A percentile compares a stretch with the other conserved stretches of the same genome.
Conservation (phyloP, 2,113 vertebrate species). For the Hippocampus abdominalis region DNA sequence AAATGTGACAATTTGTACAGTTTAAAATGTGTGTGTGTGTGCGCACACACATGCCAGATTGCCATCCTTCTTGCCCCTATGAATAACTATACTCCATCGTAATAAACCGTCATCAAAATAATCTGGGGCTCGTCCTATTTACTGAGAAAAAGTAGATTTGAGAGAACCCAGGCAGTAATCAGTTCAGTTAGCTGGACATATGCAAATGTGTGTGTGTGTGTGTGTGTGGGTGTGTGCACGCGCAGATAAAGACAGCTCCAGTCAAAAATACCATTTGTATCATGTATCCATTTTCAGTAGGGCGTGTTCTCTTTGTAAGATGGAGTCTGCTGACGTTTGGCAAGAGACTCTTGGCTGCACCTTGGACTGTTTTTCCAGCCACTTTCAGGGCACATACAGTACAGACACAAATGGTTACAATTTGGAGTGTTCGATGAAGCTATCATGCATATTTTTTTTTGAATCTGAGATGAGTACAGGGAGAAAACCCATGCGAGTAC, state of each 20-base stretch:
- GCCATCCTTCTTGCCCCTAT: conserved; percentile 8
- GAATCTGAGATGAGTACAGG: background rate
- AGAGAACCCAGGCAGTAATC: conserved; percentile 31
- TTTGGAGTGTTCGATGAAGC: background rate
- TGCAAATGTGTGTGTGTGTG: background rate
- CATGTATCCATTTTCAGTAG: background rate
- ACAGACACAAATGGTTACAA: background rate
- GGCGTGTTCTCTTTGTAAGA: background rate
- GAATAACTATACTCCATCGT: conserved; percentile 27
- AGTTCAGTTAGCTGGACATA: conserved; percentile 33
- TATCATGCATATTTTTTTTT: background rate
- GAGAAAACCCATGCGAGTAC: background rate
- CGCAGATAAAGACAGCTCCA: background rate
- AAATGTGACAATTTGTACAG: background rate
- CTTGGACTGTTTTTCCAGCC: too few species aligned
- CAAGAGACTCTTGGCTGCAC: too few species aligned
- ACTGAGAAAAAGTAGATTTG: conserved; percentile 25
- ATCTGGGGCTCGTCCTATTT: conserved; percentile 50
- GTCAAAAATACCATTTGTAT: background rate
- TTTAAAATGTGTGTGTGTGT: too few species aligned
- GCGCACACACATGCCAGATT: background rate
- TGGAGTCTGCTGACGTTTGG: too few species aligned
- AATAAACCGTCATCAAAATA: conserved; percentile 4
- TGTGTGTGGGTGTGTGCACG: background rate
- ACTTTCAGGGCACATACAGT: too few species aligned